Evolutionary conservation across 92 coral and sea anemone species (phyloP).

Genomic region (Micromussa lordhowensis): DNA sequence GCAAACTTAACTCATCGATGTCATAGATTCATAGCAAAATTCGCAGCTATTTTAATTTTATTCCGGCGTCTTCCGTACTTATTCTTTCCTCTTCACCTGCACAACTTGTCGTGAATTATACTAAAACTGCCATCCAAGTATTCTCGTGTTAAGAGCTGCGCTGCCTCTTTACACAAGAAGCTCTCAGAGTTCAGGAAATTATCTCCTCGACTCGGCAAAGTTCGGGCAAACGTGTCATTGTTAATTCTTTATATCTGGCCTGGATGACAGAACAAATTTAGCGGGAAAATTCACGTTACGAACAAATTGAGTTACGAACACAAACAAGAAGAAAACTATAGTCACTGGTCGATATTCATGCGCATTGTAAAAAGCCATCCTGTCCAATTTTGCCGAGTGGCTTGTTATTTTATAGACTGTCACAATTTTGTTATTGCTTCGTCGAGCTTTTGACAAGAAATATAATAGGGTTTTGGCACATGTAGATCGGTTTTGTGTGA

Average conservation of each 20-base stretch:
- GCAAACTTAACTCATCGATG: constrained; percentile 11
- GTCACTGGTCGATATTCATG: constrained; percentile 7
- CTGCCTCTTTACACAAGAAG: neutral
- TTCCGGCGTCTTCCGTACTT: neutral
- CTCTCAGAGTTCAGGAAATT: neutral
- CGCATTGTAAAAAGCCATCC: neutral
- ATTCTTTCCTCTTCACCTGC: neutral
- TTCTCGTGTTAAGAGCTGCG: neutral
- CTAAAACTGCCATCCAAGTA: neutral
- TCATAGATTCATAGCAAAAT: neutral
- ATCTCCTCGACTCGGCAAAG: neutral
- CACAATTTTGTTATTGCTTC: neutral
- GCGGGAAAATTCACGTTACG: neutral
- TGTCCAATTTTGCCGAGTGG: neutral
- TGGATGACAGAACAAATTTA: neutral
- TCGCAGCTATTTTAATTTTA: neutral
- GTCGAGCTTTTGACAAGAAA: neutral
- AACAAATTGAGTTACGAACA: neutral
- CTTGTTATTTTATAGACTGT: constrained; percentile 9
- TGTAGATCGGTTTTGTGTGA: neutral
- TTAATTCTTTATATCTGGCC: neutral
- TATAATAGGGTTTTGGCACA: neutral
- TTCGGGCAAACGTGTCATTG: neutral
- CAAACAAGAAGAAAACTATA: neutral
- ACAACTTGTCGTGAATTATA: neutral